Percentiles rank a stretch among this genome's conserved stretches.
These are phyloP conservation scores for Charadrius vociferus DNA, from an alignment of 2,113 vertebrate species.

Conservation along the genomic window DNA sequence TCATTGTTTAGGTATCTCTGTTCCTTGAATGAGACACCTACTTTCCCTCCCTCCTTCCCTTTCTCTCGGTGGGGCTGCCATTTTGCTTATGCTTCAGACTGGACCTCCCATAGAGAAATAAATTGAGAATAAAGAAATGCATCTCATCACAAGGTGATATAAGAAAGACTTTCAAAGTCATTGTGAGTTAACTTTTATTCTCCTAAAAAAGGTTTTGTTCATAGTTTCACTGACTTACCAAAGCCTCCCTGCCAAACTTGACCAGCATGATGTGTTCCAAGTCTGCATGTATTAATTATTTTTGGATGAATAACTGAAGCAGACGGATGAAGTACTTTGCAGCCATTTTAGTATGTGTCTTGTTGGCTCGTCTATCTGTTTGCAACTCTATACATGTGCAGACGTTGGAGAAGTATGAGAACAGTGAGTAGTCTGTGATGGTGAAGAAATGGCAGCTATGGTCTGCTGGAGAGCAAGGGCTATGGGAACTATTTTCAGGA, in stretches of 20 bases:
- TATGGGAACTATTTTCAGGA: neutral
- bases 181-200: neutral
- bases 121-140: conserved; percentile 27
- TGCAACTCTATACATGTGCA: neutral
- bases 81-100: conserved; percentile 8
- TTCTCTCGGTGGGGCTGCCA: neutral
- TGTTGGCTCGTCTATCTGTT: neutral
- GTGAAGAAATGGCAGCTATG: neutral
- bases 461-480: neutral
- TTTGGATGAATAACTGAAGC: neutral
- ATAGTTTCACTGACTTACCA: neutral
- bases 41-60: neutral
- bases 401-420: neutral
- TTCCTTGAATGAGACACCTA: neutral
- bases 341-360: neutral
- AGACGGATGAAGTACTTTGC: neutral
- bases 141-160: neutral
- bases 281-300: neutral
- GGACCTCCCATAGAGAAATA: conserved; percentile 6
- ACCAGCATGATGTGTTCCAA: neutral
- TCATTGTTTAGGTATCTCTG: neutral
- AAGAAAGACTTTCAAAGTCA: conserved; percentile 6
- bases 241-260: neutral
- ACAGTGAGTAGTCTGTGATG: neutral
- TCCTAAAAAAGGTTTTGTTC: neutral